Evolutionary conservation across 2,113 vertebrate species (phyloP), one percentile per base, ranked within the genome.

Genomic region (Gymnocephalus cernua): DNA sequence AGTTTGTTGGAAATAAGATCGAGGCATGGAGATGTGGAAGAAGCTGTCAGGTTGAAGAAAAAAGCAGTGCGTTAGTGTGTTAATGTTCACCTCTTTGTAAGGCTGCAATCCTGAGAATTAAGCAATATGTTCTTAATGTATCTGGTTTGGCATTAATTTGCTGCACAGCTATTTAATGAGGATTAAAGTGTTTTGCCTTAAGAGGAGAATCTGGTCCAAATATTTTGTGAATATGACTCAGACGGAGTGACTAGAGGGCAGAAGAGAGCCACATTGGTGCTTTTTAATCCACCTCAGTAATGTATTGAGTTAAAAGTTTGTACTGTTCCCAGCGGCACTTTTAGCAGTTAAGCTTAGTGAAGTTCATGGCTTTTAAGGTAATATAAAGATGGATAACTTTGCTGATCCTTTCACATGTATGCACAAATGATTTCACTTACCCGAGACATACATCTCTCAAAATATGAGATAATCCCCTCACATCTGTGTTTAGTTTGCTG

Each of bases 1-100:
- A 89, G 87, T 87, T 57, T 87, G 87, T 92, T 91, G 90, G 91
- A 93, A 91, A 90, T 74, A 21, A 71, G 79, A 86, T 68, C 73
- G 48, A 80, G 84, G 71, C 86, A 81, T 74, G 62, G 88, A 83
- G 82, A 82, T 75, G 75, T 74, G 77, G 70, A 88, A 48, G 82
- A 85, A 73, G 66, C 84, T 83, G 80, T 83, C 82, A 84, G 86
- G 59, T 86, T 91, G 89, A 81, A 91, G 90, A 84, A 90, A 86
- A 80, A 73, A 85, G 74, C 70, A 80, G 71, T 45, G 72, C 51
- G 77, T 76, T 72, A 29, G 53, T 71, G 85, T 81, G 80, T 81
- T 73, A 86, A 82, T 86, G 81, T 77, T 86, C 68, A 79, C 83
- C 77, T 75, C 61, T 48, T 38, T 35, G 71, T 53, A 23, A 63